phyloP scores from a whole-genome alignment of 2,113 vertebrate species.

The Lichenostomus cassidix region DNA sequence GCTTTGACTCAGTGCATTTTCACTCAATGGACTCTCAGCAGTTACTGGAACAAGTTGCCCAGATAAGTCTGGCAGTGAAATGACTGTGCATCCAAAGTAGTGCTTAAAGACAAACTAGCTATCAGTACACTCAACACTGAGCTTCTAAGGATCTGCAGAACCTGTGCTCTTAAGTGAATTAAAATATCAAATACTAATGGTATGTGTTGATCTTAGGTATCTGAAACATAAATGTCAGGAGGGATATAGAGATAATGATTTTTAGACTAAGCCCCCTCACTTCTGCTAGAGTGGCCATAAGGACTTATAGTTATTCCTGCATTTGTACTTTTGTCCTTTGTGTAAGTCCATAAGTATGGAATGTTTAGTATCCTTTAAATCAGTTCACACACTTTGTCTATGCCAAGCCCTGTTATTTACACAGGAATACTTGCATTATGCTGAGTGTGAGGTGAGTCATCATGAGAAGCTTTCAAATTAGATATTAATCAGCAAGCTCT shows the following conservation, averaged over 20 bases:
- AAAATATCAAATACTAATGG: background rate
- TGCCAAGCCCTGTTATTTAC: background rate
- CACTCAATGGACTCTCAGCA: background rate
- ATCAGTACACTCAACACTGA: accelerated
- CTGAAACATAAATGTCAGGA: background rate
- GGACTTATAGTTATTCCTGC: background rate
- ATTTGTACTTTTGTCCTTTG: background rate
- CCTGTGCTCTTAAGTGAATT: background rate
- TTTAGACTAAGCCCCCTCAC: background rate
- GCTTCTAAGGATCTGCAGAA: background rate
- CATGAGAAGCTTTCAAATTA: background rate
- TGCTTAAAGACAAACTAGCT: background rate
- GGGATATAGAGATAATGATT: background rate
- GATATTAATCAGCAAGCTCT: conserved; percentile 16
- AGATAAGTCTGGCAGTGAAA: background rate
- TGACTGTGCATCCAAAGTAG: background rate
- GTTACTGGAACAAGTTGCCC: background rate
- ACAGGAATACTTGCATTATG: background rate
- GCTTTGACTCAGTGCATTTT: background rate
- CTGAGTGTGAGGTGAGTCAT: background rate
- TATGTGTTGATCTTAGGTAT: background rate
- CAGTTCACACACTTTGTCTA: background rate
- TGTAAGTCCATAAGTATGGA: background rate
- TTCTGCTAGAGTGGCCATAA: background rate
- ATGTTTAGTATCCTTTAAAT: background rate